These are phyloP conservation scores for Danio aesculapii DNA, from an alignment of 2,797 vertebrate genomes.

Conservation along the genomic window DNA sequence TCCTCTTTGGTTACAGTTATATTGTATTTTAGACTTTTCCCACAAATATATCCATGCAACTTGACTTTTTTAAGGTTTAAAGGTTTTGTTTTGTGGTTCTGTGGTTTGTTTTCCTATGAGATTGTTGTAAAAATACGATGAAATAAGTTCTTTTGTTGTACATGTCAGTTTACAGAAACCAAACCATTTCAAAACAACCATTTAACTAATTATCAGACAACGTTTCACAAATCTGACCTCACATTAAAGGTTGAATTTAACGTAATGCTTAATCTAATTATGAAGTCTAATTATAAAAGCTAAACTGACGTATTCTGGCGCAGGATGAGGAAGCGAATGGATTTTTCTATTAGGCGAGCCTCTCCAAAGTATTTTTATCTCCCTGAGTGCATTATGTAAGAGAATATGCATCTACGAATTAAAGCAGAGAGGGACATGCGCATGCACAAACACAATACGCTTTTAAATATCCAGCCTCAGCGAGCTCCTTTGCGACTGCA, in stretches of 20 bases:
- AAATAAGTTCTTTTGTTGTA: background rate
- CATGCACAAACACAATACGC: slow-evolving; percentile 14
- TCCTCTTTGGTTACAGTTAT: too few species aligned
- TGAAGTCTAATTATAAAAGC: slow-evolving; percentile 50
- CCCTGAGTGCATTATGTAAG: slow-evolving; percentile 64
- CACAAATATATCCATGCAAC: too few species aligned
- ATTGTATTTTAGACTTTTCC: too few species aligned
- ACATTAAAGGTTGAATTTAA: background rate
- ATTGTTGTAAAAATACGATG: too few species aligned
- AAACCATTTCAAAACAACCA: background rate
- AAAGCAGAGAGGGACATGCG: slow-evolving; percentile 33
- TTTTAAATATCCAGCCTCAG: background rate
- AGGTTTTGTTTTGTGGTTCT: too few species aligned
- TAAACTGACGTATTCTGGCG: slow-evolving; percentile 43
- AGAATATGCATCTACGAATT: slow-evolving; percentile 53
- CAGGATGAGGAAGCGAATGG: slow-evolving; percentile 38
- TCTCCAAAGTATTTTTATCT: slow-evolving; percentile 47
- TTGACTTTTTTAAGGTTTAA: too few species aligned
- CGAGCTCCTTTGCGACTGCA: background rate
- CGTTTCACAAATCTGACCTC: background rate
- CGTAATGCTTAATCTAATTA: slow-evolving; percentile 41
- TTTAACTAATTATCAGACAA: background rate
- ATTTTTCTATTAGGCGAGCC: slow-evolving; percentile 40
- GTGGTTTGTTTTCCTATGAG: too few species aligned
- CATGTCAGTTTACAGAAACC: background rate